Percentiles rank a stretch among this genome's conserved stretches.
Conservation (phyloP, 2,797 vertebrate species). For the Psittacula echo region DNA sequence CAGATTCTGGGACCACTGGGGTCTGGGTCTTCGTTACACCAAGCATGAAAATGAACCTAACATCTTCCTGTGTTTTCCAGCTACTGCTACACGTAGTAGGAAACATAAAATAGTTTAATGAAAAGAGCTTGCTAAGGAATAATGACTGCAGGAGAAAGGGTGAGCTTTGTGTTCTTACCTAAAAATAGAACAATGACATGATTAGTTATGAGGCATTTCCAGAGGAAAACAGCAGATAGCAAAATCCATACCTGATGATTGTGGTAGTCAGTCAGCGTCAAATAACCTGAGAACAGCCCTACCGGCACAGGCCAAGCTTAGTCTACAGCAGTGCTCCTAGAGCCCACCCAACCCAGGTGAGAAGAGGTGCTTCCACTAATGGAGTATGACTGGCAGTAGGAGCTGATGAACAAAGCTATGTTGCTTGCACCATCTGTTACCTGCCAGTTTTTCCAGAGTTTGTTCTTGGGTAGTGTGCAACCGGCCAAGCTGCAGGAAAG, state of each 20-base stretch:
- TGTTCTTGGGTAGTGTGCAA: slow-evolving; percentile 18
- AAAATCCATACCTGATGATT: background rate
- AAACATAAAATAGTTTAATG: background rate
- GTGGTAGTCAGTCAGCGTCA: background rate
- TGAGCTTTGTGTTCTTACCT: background rate
- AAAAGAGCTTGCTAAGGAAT: background rate
- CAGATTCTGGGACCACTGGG: background rate
- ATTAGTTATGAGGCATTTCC: background rate
- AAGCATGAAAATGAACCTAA: background rate
- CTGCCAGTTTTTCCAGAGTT: slow-evolving; percentile 43
- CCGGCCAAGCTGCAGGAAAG: background rate
- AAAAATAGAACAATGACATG: background rate
- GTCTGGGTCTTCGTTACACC: background rate
- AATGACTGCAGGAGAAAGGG: background rate
- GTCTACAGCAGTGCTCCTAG: background rate
- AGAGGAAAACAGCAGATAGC: background rate
- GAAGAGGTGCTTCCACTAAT: background rate
- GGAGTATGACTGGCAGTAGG: background rate
- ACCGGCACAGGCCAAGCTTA: background rate
- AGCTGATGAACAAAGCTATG: background rate
- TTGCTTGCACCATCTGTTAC: slow-evolving; percentile 44
- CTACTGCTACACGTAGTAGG: background rate
- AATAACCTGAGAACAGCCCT: background rate
- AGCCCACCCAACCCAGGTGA: background rate
- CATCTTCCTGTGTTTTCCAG: background rate